Evolutionary conservation across 2,888 invertebrate genomes (phyloP).

Genomic region (Buathra laborator): DNA sequence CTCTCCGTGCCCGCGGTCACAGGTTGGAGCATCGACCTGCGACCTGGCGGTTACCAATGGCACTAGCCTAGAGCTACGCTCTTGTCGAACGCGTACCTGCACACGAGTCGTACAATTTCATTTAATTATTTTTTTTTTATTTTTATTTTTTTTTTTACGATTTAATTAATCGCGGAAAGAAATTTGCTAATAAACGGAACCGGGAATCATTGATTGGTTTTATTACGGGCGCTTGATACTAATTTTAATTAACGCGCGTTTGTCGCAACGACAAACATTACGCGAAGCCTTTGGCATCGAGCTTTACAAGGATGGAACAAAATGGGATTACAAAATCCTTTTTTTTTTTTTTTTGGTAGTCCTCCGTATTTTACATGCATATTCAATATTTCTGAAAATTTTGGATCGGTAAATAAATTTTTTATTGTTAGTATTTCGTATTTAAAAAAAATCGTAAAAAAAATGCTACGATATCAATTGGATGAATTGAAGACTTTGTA

Average conservation of each 20-base stretch:
- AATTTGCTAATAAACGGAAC: conserved; percentile 5
- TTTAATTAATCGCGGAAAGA: background rate
- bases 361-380: background rate
- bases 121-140: background rate
- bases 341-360: background rate
- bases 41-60: conserved; percentile 70
- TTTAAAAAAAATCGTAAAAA: background rate
- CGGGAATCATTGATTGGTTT: conserved; percentile 14
- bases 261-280: background rate
- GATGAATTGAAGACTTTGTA: background rate
- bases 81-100: conserved; percentile 25
- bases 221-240: background rate
- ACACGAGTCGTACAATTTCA: background rate
- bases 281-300: background rate
- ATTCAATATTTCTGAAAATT: background rate
- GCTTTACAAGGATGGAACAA: background rate
- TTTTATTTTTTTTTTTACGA: background rate
- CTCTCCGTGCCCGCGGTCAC: conserved; percentile 58
- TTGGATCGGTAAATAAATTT: background rate
- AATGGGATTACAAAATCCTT: background rate
- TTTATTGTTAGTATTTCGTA: background rate
- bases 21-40: conserved; percentile 73
- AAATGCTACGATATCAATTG: background rate
- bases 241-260: background rate
- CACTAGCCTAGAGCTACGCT: conserved; percentile 63